Conservation (phyloP, 2,888 invertebrate species). For the Patella pellucida region DNA sequence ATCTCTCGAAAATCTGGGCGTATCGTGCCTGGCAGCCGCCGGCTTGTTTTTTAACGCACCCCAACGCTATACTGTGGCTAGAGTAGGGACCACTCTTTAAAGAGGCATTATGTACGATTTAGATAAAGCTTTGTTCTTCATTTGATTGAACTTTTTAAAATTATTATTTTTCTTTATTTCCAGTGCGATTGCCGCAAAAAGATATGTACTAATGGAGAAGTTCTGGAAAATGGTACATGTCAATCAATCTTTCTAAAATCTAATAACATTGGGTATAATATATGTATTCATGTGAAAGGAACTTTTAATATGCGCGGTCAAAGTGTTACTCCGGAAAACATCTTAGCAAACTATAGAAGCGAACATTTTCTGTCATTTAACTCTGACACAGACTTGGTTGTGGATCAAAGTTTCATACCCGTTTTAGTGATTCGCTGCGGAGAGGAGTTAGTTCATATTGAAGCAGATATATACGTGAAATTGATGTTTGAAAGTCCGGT, state of each 20-base stretch:
- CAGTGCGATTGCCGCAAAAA: neutral
- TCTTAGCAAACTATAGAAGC: neutral
- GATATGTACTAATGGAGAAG: neutral
- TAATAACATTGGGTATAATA: neutral
- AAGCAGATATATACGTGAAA: neutral
- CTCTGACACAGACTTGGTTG: neutral
- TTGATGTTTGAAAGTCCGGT: neutral
- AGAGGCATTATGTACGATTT: too few relatives aligned
- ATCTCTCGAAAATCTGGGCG: too few relatives aligned
- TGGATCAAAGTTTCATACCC: neutral
- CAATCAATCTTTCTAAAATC: neutral
- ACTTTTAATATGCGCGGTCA: neutral
- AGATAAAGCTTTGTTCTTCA: too few relatives aligned
- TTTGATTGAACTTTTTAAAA: too few relatives aligned
- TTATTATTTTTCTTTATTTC: neutral
- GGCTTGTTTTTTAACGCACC: too few relatives aligned
- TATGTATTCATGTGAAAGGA: neutral
- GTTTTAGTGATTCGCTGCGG: neutral
- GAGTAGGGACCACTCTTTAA: too few relatives aligned
- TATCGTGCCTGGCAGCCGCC: too few relatives aligned
- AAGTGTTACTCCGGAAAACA: neutral
- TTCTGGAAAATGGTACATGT: neutral
- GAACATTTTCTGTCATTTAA: neutral
- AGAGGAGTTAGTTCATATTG: neutral
- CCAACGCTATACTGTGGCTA: too few relatives aligned